Conservation (phyloP, 2,113 vertebrate genomes). For the Arenaria interpres region DNA sequence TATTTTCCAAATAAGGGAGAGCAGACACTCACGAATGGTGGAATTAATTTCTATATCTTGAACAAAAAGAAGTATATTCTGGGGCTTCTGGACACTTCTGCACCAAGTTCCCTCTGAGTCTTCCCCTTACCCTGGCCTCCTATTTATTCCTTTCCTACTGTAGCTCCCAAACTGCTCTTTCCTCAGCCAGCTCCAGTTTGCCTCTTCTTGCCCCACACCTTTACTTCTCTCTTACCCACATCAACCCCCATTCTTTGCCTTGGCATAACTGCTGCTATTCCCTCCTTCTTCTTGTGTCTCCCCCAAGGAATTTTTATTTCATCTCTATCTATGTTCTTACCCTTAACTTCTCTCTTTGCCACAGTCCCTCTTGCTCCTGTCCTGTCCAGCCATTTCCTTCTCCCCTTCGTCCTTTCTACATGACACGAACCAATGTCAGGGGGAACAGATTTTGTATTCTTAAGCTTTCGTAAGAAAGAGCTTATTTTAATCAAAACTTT, state of each 20-base stretch:
- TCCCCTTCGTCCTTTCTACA: not conserved
- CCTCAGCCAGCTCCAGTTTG: not conserved
- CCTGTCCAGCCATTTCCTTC: not conserved
- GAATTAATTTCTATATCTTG: not conserved
- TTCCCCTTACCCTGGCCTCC: not conserved
- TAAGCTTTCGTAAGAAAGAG: not conserved
- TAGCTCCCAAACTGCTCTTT: not conserved
- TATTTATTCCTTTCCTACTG: not conserved
- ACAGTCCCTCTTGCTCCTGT: not conserved
- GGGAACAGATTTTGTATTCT: not conserved
- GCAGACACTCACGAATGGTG: not conserved
- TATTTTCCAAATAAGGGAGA: not conserved
- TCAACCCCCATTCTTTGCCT: rapidly evolving
- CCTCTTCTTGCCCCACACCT: not conserved
- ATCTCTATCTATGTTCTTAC: not conserved
- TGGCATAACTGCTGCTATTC: not conserved
- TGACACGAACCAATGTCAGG: not conserved
- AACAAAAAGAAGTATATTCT: not conserved
- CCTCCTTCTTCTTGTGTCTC: not conserved
- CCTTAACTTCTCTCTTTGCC: not conserved
- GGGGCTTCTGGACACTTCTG: not conserved
- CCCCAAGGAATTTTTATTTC: not conserved
- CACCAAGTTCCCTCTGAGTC: not conserved
- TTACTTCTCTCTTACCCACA: not conserved
- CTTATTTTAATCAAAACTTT: not conserved